phyloP scores from a whole-genome alignment of 2,888 invertebrate species.

The Gastrophysa polygoni region DNA sequence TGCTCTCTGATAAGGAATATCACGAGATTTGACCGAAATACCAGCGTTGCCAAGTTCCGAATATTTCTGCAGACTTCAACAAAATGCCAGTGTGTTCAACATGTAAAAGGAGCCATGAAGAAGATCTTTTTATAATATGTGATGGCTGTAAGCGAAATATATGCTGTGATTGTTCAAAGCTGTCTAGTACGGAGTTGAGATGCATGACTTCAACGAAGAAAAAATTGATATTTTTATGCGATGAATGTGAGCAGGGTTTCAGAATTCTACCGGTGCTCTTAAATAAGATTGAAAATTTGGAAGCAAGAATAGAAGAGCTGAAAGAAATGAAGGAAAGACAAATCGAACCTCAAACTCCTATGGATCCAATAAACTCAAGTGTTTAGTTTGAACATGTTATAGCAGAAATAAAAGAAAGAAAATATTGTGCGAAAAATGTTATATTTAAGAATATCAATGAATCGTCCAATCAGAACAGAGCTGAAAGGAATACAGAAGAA shows the following conservation, averaged over 20 bases:
- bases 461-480: conserved; percentile 3
- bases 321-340: conserved; percentile 7
- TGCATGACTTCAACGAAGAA: conserved; percentile 9
- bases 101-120: conserved; percentile 5
- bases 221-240: conserved; percentile 7
- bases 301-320: conserved; percentile 6
- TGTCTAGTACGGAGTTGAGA: conserved; percentile 5
- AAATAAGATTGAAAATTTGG: conserved; percentile 2
- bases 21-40: neutral
- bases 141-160: conserved; percentile 7
- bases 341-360: neutral
- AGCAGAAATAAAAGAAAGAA: conserved; percentile 6
- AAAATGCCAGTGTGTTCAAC: conserved; percentile 5
- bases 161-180: conserved; percentile 8
- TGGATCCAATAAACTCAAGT: neutral
- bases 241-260: conserved; percentile 14
- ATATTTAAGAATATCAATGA: conserved; percentile 9
- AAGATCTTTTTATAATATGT: conserved; percentile 1
- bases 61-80: conserved; percentile 8
- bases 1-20: conserved; percentile 4
- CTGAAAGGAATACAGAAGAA: conserved; percentile 10
- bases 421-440: conserved; percentile 13
- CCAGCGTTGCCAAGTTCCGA: conserved; percentile 1
- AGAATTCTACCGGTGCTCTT: conserved; percentile 1
- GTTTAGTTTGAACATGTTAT: conserved; percentile 3